These are phyloP conservation scores for Macrosteles quadrilineatus DNA, from an alignment of 1,140 invertebrate species.

Conservation along the genomic window DNA sequence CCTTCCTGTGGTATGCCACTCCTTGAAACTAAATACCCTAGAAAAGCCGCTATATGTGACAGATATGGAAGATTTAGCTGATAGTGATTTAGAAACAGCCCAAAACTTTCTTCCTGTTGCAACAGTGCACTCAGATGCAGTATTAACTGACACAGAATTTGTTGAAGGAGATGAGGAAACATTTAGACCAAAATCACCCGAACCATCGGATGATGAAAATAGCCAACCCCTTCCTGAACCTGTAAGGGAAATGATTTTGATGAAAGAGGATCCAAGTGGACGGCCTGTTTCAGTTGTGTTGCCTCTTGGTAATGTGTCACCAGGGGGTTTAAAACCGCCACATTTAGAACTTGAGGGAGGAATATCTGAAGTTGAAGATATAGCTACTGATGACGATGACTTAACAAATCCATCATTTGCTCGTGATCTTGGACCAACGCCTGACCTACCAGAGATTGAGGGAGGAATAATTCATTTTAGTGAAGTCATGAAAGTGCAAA, in stretches of 20 bases:
- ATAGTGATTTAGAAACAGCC: slow-evolving; percentile 7
- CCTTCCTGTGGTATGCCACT: background rate
- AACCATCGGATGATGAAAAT: slow-evolving; percentile 41
- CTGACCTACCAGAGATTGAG: slow-evolving; percentile 43
- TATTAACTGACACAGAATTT: slow-evolving; percentile 33
- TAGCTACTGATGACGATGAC: slow-evolving; percentile 52
- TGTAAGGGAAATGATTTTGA: slow-evolving; percentile 52
- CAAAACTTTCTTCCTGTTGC: slow-evolving; percentile 9
- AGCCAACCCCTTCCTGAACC: slow-evolving; percentile 47
- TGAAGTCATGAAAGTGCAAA: slow-evolving; percentile 40
- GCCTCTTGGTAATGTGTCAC: slow-evolving; percentile 50
- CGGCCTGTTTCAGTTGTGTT: slow-evolving; percentile 52
- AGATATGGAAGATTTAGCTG: slow-evolving; percentile 31
- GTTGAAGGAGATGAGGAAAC: slow-evolving; percentile 32
- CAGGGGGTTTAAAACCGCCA: slow-evolving; percentile 47
- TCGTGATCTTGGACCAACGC: slow-evolving; percentile 37
- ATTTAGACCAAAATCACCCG: slow-evolving; percentile 31
- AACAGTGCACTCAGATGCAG: background rate
- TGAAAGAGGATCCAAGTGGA: slow-evolving; percentile 53
- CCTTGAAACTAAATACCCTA: too few species aligned
- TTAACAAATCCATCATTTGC: slow-evolving; percentile 19
- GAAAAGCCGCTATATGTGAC: slow-evolving; percentile 17
- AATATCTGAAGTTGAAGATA: slow-evolving; percentile 53
- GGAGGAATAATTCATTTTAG: slow-evolving; percentile 42
- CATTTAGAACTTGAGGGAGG: slow-evolving; percentile 44